Percentiles rank a stretch among this genome's conserved stretches.
Conservation (phyloP, 2,113 vertebrate species). For the Laticauda colubrina region DNA sequence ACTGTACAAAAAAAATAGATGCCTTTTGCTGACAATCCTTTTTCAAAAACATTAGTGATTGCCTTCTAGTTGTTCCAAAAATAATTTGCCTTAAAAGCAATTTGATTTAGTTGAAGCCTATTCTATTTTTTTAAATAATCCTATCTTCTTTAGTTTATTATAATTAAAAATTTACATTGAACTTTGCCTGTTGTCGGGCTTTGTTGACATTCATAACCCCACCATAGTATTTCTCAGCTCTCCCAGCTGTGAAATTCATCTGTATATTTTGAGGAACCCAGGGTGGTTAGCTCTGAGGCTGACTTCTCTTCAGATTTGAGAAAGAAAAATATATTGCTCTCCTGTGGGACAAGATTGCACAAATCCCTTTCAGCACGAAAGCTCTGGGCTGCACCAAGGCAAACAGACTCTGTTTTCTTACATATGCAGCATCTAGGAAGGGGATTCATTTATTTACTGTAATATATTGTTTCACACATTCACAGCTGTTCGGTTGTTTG, state of each 20-base stretch:
- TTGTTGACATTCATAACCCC: constrained; percentile 37
- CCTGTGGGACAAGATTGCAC: constrained; percentile 14
- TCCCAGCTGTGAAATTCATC: neutral
- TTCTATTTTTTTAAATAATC: neutral
- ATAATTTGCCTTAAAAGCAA: constrained; percentile 9
- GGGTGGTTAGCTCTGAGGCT: constrained; percentile 34
- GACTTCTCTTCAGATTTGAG: constrained; percentile 33
- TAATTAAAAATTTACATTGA: constrained; percentile 24
- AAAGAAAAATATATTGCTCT: constrained; percentile 34
- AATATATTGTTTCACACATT: constrained; percentile 3
- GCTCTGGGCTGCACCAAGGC: neutral
- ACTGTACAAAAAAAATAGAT: neutral
- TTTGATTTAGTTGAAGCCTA: constrained; percentile 21
- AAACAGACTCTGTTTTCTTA: neutral
- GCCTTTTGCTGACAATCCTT: constrained; percentile 1
- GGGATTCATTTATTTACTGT: constrained; percentile 15
- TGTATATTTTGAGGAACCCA: constrained; percentile 19
- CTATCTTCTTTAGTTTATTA: constrained; percentile 9
- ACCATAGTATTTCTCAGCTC: constrained; percentile 15
- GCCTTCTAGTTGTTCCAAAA: constrained; percentile 2
- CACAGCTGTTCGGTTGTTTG: neutral
- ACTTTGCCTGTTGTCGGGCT: constrained; percentile 11
- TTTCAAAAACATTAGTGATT: rapidly evolving
- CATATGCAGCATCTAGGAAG: neutral
- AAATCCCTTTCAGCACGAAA: neutral